Evolutionary conservation across 2,888 invertebrate species (phyloP).

Genomic region (Stramonita haemastoma): DNA sequence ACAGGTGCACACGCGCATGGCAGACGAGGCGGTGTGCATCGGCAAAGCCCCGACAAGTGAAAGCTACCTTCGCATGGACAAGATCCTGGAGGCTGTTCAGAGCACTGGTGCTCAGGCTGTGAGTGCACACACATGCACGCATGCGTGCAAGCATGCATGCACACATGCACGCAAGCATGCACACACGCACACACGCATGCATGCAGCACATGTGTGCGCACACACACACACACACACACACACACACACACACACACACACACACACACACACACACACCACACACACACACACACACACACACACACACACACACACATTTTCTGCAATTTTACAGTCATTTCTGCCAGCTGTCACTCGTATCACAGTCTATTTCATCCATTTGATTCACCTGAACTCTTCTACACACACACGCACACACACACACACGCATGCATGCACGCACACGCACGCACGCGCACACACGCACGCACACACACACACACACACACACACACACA

Average conservation of each 20-base stretch:
- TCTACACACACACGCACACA: background rate
- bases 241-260: background rate
- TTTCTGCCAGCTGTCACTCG: no score
- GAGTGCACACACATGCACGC: slow-evolving; percentile 55
- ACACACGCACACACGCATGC: background rate
- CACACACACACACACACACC: no score
- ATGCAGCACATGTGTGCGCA: no score
- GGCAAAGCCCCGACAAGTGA: slow-evolving; percentile 82
- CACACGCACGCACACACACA: no score
- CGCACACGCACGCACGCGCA: no score
- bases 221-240: background rate
- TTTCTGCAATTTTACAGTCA: no score
- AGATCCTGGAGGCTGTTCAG: slow-evolving; percentile 81
- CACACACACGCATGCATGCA: background rate
- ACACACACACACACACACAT: background rate
- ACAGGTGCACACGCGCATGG: slow-evolving; percentile 81
- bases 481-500: no score
- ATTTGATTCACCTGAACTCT: no score
- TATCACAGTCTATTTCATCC: no score
- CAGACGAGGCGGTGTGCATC: slow-evolving; percentile 83
- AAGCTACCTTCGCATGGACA: slow-evolving; percentile 82
- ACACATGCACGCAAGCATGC: background rate
- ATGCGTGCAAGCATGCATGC: no score
- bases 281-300: background rate
- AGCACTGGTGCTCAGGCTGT: slow-evolving; percentile 82